These are phyloP conservation scores for Capra hircus DNA, from an alignment of 2,113 vertebrate genomes.

Conservation along the genomic window DNA sequence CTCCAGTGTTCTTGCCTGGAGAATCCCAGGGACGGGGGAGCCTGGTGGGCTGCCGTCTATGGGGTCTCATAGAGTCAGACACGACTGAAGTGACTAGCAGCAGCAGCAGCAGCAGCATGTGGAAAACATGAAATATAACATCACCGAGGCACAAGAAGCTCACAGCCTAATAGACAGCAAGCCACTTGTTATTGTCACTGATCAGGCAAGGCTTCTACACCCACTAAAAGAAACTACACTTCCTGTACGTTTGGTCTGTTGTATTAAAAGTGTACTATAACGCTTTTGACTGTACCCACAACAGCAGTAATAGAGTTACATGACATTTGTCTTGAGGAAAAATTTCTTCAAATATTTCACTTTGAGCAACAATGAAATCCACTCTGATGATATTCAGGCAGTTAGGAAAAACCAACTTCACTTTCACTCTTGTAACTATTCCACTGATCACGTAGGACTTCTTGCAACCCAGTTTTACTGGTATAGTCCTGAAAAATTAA, in stretches of 20 bases:
- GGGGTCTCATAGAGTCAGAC: no score
- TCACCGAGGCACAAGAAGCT: background rate
- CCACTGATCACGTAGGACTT: background rate
- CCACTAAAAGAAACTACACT: background rate
- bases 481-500: background rate
- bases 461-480: constrained; percentile 2
- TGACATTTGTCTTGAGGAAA: constrained; percentile 60
- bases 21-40: no score
- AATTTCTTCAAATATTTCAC: constrained; percentile 77
- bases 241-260: background rate
- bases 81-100: no score
- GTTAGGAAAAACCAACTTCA: constrained; percentile 30
- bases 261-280: constrained; percentile 28
- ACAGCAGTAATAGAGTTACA: constrained; percentile 59
- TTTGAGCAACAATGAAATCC: constrained; percentile 53
- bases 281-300: constrained; percentile 45
- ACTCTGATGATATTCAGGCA: constrained; percentile 36
- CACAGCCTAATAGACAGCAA: background rate
- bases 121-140: background rate
- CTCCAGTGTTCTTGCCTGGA: no score
- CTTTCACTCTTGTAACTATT: constrained; percentile 63
- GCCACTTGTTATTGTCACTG: background rate
- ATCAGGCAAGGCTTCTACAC: background rate
- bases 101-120: background rate
- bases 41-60: no score